phyloP scores from a whole-genome alignment of 2,113 vertebrate genomes.

The Uropsilus gracilis region DNA sequence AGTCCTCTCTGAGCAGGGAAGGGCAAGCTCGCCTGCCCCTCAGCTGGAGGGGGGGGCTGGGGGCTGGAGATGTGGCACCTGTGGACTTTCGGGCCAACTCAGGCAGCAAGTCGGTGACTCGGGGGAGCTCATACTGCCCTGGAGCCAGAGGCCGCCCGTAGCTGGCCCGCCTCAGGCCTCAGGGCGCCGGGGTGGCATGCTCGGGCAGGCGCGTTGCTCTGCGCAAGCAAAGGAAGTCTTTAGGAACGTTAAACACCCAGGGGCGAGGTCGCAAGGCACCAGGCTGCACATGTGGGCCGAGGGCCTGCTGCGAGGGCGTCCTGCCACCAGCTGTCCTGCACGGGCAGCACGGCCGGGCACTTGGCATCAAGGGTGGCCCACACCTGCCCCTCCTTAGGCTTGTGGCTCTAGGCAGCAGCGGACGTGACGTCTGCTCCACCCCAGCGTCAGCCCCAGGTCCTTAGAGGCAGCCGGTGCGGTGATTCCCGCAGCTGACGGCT shows the following conservation, averaged over 20 bases:
- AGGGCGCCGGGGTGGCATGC: no score
- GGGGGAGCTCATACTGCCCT: conserved; percentile 66
- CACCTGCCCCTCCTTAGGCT: not conserved
- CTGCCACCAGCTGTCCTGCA: no score
- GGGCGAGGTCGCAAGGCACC: not conserved
- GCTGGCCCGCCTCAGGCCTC: conserved; percentile 60
- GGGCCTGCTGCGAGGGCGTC: no score
- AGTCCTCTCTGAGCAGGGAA: not conserved
- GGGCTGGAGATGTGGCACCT: conserved; percentile 62
- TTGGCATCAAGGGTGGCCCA: not conserved
- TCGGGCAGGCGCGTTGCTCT: no score
- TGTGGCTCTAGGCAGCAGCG: not conserved
- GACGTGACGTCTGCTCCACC: not conserved
- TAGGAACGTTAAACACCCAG: not conserved
- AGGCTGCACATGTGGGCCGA: no score
- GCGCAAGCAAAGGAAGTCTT: no score
- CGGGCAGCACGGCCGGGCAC: fast-evolving
- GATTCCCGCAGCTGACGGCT: not conserved
- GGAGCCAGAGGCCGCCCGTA: conserved; percentile 23
- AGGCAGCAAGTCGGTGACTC: conserved; percentile 31
- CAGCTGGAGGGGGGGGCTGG: no score
- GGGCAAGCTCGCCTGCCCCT: not conserved
- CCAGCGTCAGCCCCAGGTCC: not conserved
- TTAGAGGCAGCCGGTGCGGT: no score
- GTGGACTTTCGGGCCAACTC: conserved; percentile 49